Percentiles rank a stretch among this genome's conserved stretches.
Evolutionary conservation across 2,888 invertebrate genomes (phyloP).

Genomic region (Tenodera sinensis): DNA sequence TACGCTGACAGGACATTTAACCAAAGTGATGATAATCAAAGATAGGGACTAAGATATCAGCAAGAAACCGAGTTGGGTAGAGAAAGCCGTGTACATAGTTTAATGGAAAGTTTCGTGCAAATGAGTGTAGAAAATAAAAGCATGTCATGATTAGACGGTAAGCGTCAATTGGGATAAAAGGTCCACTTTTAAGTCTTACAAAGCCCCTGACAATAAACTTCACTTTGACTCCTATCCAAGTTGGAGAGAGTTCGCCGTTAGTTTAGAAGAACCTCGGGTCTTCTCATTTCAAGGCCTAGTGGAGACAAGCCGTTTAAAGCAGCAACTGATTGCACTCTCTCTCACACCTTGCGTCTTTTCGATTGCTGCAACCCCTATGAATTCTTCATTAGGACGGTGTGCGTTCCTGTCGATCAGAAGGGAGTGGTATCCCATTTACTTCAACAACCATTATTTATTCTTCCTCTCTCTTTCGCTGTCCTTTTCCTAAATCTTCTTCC

Average conservation of each 20-base stretch:
- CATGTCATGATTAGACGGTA: no score
- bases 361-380: slow-evolving; percentile 10
- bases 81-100: no score
- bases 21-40: no score
- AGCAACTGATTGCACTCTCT: background rate
- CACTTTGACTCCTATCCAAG: background rate
- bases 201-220: background rate
- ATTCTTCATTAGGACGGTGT: slow-evolving; percentile 15
- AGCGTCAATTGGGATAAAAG: no score
- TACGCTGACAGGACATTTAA: no score
- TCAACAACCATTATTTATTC: background rate
- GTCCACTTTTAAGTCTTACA: background rate
- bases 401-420: background rate
- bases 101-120: no score
- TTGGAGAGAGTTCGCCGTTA: background rate
- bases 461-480: background rate
- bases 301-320: background rate
- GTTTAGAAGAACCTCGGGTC: background rate
- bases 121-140: no score
- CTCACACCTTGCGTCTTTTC: background rate
- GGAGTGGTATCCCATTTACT: slow-evolving; percentile 4
- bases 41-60: no score
- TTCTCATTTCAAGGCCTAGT: background rate
- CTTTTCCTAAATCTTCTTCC: background rate
- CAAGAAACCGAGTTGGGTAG: no score